phyloP scores from a whole-genome alignment of 53 echinoderm and acorn worm genomes.

The Luidia sarsii region DNA sequence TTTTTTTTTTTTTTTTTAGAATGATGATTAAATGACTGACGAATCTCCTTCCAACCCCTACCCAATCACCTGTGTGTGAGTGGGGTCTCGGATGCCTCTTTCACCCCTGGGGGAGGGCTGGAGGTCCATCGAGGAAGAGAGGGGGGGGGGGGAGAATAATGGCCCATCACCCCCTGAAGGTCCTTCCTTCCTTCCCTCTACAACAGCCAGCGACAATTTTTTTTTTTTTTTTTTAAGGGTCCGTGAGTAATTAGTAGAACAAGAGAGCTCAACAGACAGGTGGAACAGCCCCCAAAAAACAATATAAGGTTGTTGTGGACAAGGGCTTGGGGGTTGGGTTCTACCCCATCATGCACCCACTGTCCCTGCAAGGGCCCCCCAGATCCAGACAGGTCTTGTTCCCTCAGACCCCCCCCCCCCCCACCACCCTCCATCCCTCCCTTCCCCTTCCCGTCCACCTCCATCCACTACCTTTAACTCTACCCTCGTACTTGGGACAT shows the following conservation, averaged over 20 bases:
- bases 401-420: background rate
- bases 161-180: constrained; percentile 27
- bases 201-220: too few species aligned
- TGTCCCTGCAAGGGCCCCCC: constrained; percentile 29
- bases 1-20: background rate
- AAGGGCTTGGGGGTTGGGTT: too few species aligned
- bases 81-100: constrained; percentile 5
- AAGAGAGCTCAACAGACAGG: constrained; percentile 35
- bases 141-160: constrained; percentile 16
- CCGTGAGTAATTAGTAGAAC: constrained; percentile 54
- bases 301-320: too few species aligned
- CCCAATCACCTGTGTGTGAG: constrained; percentile 29
- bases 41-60: background rate
- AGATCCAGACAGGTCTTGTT: too few species aligned
- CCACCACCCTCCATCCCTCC: background rate
- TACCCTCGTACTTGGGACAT: background rate
- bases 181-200: constrained; percentile 10
- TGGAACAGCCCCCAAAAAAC: constrained; percentile 53
- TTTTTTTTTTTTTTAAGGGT: too few species aligned
- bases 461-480: background rate
- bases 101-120: background rate
- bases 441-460: background rate
- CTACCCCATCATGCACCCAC: background rate
- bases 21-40: constrained; percentile 46
- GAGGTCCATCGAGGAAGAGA: too few species aligned